A percentile compares a stretch with the other conserved stretches of the same genome.
These are phyloP conservation scores for Helostoma temminkii DNA, from an alignment of 2,797 vertebrate genomes.

Conservation along the genomic window DNA sequence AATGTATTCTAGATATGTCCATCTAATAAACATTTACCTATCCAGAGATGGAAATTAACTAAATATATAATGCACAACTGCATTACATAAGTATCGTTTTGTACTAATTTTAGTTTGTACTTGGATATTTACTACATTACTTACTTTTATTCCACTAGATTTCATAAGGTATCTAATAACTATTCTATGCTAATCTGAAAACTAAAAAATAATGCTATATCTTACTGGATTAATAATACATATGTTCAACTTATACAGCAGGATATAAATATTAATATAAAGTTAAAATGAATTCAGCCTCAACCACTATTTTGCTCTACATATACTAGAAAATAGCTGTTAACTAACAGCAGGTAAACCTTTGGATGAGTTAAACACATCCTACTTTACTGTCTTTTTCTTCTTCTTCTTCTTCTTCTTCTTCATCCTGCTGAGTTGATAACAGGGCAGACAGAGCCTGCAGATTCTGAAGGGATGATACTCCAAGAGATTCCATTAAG, in stretches of 20 bases:
- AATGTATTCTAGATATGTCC: background rate
- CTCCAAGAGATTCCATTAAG: slow-evolving; percentile 66
- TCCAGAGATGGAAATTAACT: background rate
- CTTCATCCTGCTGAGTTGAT: slow-evolving; percentile 50
- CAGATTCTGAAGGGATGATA: slow-evolving; percentile 58
- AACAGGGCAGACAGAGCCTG: slow-evolving; percentile 77
- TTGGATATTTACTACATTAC: background rate
- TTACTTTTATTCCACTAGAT: too few species aligned
- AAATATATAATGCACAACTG: background rate
- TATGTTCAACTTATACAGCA: too few species aligned
- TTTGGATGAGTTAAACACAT: background rate
- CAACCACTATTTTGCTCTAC: too few species aligned
- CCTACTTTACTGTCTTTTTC: slow-evolving; percentile 65
- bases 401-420: slow-evolving; percentile 55
- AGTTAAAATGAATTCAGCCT: too few species aligned
- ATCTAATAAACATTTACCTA: background rate
- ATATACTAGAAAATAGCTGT: too few species aligned
- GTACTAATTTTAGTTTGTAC: background rate
- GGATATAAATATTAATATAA: too few species aligned
- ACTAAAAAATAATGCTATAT: too few species aligned
- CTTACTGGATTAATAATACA: too few species aligned
- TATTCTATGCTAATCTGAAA: too few species aligned
- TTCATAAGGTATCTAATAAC: too few species aligned
- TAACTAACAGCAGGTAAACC: background rate
- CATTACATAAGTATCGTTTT: too few species aligned